Conservation (phyloP, 2,888 invertebrate genomes). For the Eupithecia inturbata region DNA sequence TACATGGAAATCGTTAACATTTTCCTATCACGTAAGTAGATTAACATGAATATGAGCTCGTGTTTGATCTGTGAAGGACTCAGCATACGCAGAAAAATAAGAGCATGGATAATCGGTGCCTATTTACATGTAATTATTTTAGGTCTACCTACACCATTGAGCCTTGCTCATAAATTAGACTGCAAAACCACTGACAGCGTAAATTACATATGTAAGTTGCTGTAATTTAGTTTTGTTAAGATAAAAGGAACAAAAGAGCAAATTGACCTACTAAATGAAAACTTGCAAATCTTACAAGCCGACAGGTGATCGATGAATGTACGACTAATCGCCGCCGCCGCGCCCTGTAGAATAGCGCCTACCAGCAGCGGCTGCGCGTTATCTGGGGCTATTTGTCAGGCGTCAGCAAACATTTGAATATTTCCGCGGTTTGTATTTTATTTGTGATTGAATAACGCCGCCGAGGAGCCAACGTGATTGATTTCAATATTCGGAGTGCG, state of each 20-base stretch:
- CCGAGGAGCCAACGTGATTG: slow-evolving; percentile 33
- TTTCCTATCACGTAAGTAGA: slow-evolving; percentile 51
- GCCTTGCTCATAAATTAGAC: background rate
- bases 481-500: slow-evolving; percentile 27
- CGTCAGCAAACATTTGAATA: slow-evolving; percentile 53
- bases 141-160: background rate
- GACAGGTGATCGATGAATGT: background rate
- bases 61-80: background rate
- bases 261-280: background rate
- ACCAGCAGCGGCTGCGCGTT: slow-evolving; percentile 30
- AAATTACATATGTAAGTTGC: too few species aligned
- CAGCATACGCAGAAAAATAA: background rate
- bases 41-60: slow-evolving; percentile 54
- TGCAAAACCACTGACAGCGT: background rate
- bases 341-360: background rate
- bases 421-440: slow-evolving; percentile 40
- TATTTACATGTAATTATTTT: background rate
- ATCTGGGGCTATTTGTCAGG: slow-evolving; percentile 60
- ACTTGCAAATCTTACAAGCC: background rate
- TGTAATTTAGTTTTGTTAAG: too few species aligned
- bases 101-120: background rate
- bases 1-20: slow-evolving; percentile 9
- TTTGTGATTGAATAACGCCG: slow-evolving; percentile 37
- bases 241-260: background rate
- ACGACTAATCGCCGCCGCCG: background rate